Percentiles rank a stretch among this genome's conserved stretches.
phyloP scores from a whole-genome alignment of 2,113 vertebrate genomes.

The Scomber colias region DNA sequence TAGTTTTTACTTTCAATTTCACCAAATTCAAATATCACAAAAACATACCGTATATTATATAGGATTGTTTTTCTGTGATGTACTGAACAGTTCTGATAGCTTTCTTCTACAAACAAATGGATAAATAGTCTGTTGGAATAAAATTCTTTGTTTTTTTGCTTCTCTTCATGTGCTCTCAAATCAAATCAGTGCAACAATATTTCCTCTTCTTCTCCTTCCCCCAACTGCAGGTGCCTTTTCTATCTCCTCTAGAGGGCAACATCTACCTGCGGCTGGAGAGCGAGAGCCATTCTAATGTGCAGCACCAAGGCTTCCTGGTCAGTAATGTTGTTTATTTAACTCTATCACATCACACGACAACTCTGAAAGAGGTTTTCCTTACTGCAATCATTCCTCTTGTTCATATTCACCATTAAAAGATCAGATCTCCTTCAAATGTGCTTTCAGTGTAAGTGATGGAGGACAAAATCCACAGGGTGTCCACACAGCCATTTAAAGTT shows the following conservation, averaged over 20 bases:
- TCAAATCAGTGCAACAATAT: background rate
- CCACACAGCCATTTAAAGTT: too few species aligned
- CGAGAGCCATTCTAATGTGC: slow-evolving; percentile 78
- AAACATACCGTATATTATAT: too few species aligned
- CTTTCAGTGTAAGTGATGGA: too few species aligned
- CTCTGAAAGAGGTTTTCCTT: too few species aligned
- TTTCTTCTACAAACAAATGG: background rate
- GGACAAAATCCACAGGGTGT: too few species aligned
- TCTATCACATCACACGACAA: too few species aligned
- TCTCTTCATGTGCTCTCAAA: background rate
- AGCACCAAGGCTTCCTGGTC: slow-evolving; percentile 87
- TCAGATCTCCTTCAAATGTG: too few species aligned
- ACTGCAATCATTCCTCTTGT: background rate
- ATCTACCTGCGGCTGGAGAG: slow-evolving; percentile 83
- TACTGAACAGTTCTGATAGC: background rate
- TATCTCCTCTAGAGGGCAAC: slow-evolving; percentile 88
- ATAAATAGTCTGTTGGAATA: background rate
- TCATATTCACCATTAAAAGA: too few species aligned
- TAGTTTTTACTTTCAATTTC: too few species aligned
- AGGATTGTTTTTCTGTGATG: too few species aligned
- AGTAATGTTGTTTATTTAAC: slow-evolving; percentile 26
- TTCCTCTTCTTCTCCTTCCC: background rate
- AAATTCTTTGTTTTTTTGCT: background rate
- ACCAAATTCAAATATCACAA: too few species aligned
- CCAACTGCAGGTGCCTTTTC: slow-evolving; percentile 83